Evolutionary conservation across 2,797 vertebrate genomes (phyloP), one percentile per base, ranked within the genome.

Genomic region (Jordanella pulchra): DNA sequence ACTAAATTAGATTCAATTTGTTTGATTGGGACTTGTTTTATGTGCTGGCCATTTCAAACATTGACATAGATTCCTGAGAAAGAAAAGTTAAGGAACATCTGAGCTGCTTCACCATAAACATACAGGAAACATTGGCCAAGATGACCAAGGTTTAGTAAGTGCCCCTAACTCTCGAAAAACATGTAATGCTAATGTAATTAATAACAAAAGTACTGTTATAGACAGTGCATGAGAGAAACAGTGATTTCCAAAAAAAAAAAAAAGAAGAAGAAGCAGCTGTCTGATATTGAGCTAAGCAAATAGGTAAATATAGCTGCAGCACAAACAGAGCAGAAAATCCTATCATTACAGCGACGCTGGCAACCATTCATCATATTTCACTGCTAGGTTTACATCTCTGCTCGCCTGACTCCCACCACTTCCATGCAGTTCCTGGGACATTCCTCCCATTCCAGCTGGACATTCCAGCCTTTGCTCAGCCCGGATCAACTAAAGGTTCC

Each of bases 401-500:
- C 71, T 78, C 12, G 12, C 23, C 56, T 78, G 78, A 71, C 69
- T 76, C 79, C 25, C 73, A 21, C 72, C 61, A 65, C 72, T 75
- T 82, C 54, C 35, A 13, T 75, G 66, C 76, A 71, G 70, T 58
- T 83, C 69, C 27, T 1, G 73, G 80, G 82, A 85, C 87, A 90
- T 92, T 92, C 92, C 88, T 86, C 48, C 70, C 82, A 65, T 89
- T 74, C 87, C 88, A 87, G 75, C 81, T 85, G 86, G 86, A 87
- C 87, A 91, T 92, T 93, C 89, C 87, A 69, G 73, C 67, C 78
- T 70, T 74, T 48, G 28, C 76, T 60, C 67, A 71, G 79, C 63
- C 76, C 60, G 65, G 76, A 23, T 53, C 1, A 39, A 80, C 79
- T 76, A 79, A 73, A 74, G 79, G 75, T 83, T 76, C 67, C 64